Evolutionary conservation across 2,888 invertebrate genomes (phyloP), one percentile per base, ranked within the genome.

Genomic region (Notodonta ziczac): DNA sequence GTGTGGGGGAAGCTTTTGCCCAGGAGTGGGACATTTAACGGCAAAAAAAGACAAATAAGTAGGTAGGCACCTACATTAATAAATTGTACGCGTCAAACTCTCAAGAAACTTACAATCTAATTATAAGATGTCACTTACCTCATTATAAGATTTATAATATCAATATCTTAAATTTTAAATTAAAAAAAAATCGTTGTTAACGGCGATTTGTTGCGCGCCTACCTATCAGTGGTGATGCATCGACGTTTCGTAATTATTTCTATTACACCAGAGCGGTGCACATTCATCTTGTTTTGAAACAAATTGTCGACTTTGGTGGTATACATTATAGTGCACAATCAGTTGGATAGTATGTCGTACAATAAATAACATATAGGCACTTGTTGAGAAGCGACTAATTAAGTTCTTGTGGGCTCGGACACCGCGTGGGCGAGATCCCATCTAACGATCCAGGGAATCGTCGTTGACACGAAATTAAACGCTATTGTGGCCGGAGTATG

Each of bases 301-400:
- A 70, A 72, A 66, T 67, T 69, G 76, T 84, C 84, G 73, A 79
- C 86, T 77, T 76, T 69, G 79, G 85, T 83, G 85, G 85, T 86
- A 83, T 80, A 78, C 70, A 71, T 57, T 80, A 72, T 76, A 73
- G 70, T 67, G 70, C 78, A 84, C 87, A 86, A 88, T 90, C 86
- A 87, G 81, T 82, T 81, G 86, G 78, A 88, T 87, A 83, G 85
- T 88, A 72, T 76, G 82, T 78, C 82, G 73, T 82, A 85, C 84
- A 86, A 91, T 92, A 91, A 91, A 92, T 91, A 89, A 89, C 86
- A 77, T 81, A 73, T 77, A 66, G 77, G 66, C 82, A 83, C 82
- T 84, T 80, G 87, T 84, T 86, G 88, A 89, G 83, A 88, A 81
- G 82, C 82, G 76, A 85, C 91, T 92, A 92, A 92, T 92, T 91